phyloP scores from a whole-genome alignment of 2,113 vertebrate genomes.

The Syngnathus scovelli region DNA sequence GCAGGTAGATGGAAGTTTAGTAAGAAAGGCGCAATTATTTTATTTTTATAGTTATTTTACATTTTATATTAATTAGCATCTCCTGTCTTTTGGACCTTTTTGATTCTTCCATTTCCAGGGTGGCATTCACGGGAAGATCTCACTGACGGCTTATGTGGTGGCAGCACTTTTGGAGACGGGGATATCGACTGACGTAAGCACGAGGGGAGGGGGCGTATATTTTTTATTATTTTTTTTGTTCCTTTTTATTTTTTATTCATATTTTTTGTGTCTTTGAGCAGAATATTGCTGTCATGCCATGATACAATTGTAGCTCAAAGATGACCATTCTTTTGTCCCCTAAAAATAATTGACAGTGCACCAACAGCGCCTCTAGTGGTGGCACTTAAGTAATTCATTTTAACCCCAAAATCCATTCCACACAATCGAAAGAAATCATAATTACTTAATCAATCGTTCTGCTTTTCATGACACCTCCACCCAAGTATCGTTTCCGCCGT shows the following conservation, averaged over 20 bases:
- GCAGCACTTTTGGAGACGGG: constrained; percentile 85
- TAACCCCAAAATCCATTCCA: not conserved
- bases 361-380: not conserved
- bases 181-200: constrained; percentile 79
- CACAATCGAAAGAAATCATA: not conserved
- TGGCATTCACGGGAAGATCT: constrained; percentile 86
- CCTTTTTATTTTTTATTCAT: not conserved
- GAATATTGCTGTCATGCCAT: too few relatives aligned
- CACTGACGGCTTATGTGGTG: constrained; percentile 86
- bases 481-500: not conserved
- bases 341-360: not conserved
- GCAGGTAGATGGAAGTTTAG: constrained; percentile 70
- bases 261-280: not conserved
- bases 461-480: not conserved
- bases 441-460: not conserved
- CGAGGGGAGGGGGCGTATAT: not conserved
- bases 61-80: not conserved
- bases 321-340: not conserved
- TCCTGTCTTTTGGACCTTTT: not conserved
- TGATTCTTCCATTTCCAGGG: constrained; percentile 66
- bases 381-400: not conserved
- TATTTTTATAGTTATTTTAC: not conserved
- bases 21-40: too few relatives aligned
- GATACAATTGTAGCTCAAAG: not conserved
- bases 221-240: too few relatives aligned